A percentile compares a stretch with the other conserved stretches of the same genome.
Evolutionary conservation across 2,113 vertebrate genomes (phyloP).

Genomic region (Heterocephalus glaber): DNA sequence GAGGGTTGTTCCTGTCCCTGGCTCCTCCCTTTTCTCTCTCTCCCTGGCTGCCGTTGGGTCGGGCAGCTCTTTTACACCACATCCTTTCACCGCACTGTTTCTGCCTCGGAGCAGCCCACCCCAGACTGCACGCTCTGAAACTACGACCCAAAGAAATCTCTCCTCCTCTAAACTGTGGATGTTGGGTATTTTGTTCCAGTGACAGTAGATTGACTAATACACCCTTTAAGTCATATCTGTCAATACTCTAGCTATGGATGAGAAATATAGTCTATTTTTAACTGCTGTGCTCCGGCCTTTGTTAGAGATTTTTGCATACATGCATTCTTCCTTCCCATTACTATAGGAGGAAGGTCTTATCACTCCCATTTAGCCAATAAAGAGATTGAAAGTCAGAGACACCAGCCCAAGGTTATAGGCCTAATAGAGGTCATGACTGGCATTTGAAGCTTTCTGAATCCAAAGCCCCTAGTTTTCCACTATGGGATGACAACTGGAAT

Average conservation of each 20-base stretch:
- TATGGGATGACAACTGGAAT: background rate
- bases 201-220: background rate
- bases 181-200: background rate
- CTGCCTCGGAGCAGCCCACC: background rate
- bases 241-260: background rate
- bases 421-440: background rate
- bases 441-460: background rate
- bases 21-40: background rate
- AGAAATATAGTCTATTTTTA: background rate
- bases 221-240: background rate
- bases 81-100: background rate
- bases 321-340: background rate
- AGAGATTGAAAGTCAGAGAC: background rate
- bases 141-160: background rate
- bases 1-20: background rate
- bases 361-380: background rate
- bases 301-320: background rate
- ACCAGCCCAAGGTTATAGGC: background rate
- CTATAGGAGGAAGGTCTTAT: background rate
- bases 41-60: background rate
- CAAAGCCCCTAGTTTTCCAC: background rate
- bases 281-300: background rate
- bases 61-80: background rate
- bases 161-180: background rate
- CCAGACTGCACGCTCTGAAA: background rate